A percentile compares a stretch with the other conserved stretches of the same genome.
These are phyloP conservation scores for Coregonus sp. DNA, from an alignment of 2,797 vertebrate species.

Conservation along the genomic window DNA sequence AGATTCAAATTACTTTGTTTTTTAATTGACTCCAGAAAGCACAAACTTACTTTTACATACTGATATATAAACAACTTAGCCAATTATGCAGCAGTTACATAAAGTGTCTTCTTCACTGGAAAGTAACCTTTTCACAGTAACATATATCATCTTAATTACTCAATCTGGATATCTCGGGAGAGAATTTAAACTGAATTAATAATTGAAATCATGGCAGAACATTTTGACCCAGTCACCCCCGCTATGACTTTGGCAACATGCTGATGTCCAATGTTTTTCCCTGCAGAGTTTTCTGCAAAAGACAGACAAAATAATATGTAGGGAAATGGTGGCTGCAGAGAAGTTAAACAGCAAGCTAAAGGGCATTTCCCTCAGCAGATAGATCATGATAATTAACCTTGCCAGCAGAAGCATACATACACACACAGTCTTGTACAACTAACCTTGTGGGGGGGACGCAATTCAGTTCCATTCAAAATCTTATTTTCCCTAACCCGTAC, in stretches of 20 bases:
- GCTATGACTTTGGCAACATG: background rate
- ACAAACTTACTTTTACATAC: background rate
- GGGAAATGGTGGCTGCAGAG: background rate
- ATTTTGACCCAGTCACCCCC: background rate
- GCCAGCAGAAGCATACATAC: conserved; percentile 6
- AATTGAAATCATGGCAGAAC: background rate
- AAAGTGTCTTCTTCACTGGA: too few relatives aligned
- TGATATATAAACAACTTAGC: background rate
- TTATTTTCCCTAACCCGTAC: background rate
- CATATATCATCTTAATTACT: background rate
- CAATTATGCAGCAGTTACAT: too few relatives aligned
- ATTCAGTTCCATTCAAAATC: too few relatives aligned
- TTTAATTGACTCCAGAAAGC: too few relatives aligned
- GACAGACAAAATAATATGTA: conserved; percentile 15
- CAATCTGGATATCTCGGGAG: background rate
- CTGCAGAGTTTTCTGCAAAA: background rate
- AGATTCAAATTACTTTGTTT: conserved; percentile 7
- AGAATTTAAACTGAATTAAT: background rate
- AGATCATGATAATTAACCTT: conserved; percentile 42
- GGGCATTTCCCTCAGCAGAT: conserved; percentile 22
- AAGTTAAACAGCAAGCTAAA: conserved; percentile 8
- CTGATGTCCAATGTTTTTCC: background rate
- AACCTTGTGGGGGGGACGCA: too few relatives aligned
- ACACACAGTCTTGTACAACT: background rate
- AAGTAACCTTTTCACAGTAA: background rate